Evolutionary conservation across 2,113 vertebrate genomes (phyloP), one percentile per base, ranked within the genome.

Genomic region (Phyllostomus discolor): DNA sequence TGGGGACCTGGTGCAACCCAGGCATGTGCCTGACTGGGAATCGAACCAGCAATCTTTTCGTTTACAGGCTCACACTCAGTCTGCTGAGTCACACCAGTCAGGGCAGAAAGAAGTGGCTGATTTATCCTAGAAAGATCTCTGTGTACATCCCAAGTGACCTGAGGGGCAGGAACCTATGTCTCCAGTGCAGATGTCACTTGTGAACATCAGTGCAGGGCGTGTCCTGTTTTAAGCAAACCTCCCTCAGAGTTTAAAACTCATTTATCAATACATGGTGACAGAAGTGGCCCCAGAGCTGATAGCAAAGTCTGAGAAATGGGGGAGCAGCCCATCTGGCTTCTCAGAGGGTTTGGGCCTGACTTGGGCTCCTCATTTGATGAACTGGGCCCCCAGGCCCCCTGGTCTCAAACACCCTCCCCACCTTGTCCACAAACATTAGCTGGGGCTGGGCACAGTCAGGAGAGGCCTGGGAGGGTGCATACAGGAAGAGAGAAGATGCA

Each of bases 121-220:
- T 28, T 64, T 83, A 50, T 54, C 43, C 26, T 0, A 0, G 41
- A 41, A 54, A n/a, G 24, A 20, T 28, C 48, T 87, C 83, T 5
- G 2, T 43, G 12, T 15, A 5, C 33, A 17, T 41, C 31, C 26
- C 24, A 0, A 0, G 43, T 41, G 16, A n/a, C 24, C 69, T 1
- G 41, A 64, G 17, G 15, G 76, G 26, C 54, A 17, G 79, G 38
- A 80, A n/a, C 22, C 31, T 14, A 0, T 0, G 5, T 69, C 46
- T 57, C 46, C 8, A 2, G 2, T 1, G 19, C 17, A 64, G 41
- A 1, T 4, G 1, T 46, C 78, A 50, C 70, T 5, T 33, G 41
- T n/a, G 19, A 7, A 7, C 3, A 1, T 50, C 12, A 3, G 66
- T 2, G 2, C 43, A 14, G 0, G 1, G 9, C 0, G 19, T 10